These are phyloP conservation scores for Petrocephalus schoutedeni DNA, from an alignment of 2,797 vertebrate genomes.

Conservation along the genomic window DNA sequence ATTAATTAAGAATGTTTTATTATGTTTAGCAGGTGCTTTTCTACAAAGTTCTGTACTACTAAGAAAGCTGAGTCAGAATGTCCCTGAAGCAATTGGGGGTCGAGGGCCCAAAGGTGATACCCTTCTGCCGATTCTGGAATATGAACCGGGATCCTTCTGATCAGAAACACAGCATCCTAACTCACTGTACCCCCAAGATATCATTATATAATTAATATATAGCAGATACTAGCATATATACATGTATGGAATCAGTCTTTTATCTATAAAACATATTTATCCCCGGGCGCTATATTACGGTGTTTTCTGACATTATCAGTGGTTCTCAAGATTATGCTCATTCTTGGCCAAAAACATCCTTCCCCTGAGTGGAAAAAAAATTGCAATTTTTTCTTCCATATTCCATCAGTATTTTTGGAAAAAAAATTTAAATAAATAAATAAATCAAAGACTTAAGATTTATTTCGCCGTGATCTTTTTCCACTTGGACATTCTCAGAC, in stretches of 20 bases:
- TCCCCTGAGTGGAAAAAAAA: constrained; percentile 11
- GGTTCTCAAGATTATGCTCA: not conserved
- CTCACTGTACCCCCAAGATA: not conserved
- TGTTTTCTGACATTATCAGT: not conserved
- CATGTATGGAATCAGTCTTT: too few species aligned
- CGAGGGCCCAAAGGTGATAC: not conserved
- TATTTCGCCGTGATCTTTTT: constrained; percentile 54
- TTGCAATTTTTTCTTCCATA: not conserved
- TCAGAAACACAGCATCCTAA: not conserved
- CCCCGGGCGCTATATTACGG: not conserved
- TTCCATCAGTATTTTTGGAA: not conserved
- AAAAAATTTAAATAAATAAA: not conserved
- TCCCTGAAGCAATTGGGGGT: not conserved
- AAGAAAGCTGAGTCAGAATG: not conserved
- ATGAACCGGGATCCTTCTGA: not conserved
- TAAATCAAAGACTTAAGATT: constrained; percentile 22
- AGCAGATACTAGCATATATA: not conserved
- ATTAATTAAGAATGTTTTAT: constrained; percentile 23
- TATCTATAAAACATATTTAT: not conserved
- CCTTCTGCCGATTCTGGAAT: not conserved
- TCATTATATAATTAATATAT: not conserved
- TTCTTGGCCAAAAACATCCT: constrained; percentile 3
- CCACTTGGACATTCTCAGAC: constrained; percentile 50
- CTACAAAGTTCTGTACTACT: not conserved
- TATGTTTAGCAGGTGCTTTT: not conserved